Conservation (phyloP, 2,113 vertebrate genomes). For the Colaptes auratus region DNA sequence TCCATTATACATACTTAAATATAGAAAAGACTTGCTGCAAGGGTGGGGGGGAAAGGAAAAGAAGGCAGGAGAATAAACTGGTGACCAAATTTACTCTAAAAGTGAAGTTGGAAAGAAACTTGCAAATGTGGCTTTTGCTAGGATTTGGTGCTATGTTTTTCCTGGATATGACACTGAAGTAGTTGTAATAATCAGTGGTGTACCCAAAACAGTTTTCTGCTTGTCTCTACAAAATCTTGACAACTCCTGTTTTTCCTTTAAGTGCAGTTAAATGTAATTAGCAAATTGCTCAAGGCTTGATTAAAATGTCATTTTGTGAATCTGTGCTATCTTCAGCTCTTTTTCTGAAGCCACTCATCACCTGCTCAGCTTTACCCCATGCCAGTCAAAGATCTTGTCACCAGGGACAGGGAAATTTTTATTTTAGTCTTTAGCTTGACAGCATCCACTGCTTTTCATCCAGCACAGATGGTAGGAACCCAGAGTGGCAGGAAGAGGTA, state of each 20-base stretch:
- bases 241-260: slow-evolving; percentile 46
- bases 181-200: slow-evolving; percentile 34
- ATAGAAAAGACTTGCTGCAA: slow-evolving; percentile 40
- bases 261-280: slow-evolving; percentile 68
- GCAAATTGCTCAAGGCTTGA: slow-evolving; percentile 62
- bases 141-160: slow-evolving; percentile 36
- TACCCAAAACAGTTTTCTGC: slow-evolving; percentile 51
- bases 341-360: background rate
- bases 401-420: background rate
- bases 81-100: slow-evolving; percentile 62
- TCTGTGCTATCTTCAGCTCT: background rate
- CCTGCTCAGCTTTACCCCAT: background rate
- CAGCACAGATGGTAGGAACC: background rate
- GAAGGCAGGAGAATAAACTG: slow-evolving; percentile 29
- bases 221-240: slow-evolving; percentile 43
- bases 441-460: background rate
- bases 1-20: slow-evolving; percentile 64
- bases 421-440: background rate
- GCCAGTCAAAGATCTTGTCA: background rate
- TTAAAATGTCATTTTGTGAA: slow-evolving; percentile 68
- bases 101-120: slow-evolving; percentile 65
- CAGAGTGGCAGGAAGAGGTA: background rate
- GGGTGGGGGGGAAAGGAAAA: no score
- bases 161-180: slow-evolving; percentile 15
- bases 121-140: slow-evolving; percentile 38